These are phyloP conservation scores for Lepus townsendii DNA, from an alignment of 2,797 vertebrate species.

Conservation along the genomic window DNA sequence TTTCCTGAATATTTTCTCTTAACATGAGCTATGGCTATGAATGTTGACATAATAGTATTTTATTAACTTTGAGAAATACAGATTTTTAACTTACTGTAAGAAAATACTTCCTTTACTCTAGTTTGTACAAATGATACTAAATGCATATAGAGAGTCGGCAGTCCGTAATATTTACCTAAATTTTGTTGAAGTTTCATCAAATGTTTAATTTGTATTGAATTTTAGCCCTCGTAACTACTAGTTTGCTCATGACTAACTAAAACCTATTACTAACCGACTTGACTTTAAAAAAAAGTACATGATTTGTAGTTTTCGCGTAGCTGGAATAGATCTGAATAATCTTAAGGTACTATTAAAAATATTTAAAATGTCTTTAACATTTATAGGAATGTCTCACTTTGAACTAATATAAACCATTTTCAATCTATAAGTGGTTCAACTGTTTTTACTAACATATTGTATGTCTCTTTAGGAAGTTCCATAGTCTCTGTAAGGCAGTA, in stretches of 20 bases:
- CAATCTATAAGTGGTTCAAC: constrained; percentile 45
- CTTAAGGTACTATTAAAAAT: constrained; percentile 61
- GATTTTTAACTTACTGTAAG: background rate
- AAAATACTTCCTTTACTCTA: background rate
- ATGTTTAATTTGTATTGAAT: constrained; percentile 13
- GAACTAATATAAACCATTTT: constrained; percentile 64
- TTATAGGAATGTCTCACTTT: constrained; percentile 79
- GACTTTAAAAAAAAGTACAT: constrained; percentile 30
- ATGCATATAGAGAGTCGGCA: background rate
- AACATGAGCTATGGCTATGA: background rate
- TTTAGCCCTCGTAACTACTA: background rate
- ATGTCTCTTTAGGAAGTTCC: constrained; percentile 65
- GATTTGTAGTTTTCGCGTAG: constrained; percentile 15
- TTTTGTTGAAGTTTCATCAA: constrained; percentile 7
- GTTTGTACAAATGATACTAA: constrained; percentile 32
- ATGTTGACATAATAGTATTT: background rate
- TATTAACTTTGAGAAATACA: background rate
- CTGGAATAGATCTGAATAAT: constrained; percentile 27
- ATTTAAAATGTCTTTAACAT: constrained; percentile 78
- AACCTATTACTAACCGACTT: constrained; percentile 2
- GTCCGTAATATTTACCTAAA: background rate
- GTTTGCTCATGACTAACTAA: background rate
- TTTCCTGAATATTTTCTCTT: constrained; percentile 24
- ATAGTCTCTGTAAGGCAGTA: constrained; percentile 51
- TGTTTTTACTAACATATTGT: constrained; percentile 69